Evolutionary conservation across 2,888 invertebrate genomes (phyloP), one percentile per base, ranked within the genome.

Genomic region (Saturnia pavonia): DNA sequence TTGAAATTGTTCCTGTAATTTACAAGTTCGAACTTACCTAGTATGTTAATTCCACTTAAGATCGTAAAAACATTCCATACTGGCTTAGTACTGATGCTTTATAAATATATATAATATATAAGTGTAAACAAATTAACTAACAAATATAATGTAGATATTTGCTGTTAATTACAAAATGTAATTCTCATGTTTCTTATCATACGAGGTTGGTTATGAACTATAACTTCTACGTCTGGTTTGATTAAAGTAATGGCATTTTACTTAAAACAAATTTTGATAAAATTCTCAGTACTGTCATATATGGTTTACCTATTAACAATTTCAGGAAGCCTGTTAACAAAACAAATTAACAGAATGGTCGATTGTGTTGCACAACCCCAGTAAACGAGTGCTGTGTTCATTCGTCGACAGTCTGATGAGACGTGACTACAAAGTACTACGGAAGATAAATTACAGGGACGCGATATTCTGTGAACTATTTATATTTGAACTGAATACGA

Each of bases 401-500:
- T 65, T 65, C 40, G 16, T 65, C 40, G 40, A 65, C 9, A n/a
- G 19, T 65, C 1, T n/a, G 65, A 40, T 40, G 65, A 65, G 65
- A 40, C 65, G 40, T 65, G 65, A 65, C 57, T 60, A 60, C 65
- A 65, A 65, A 65, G 40, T n/a, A 65, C 65, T n/a, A 40, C 6
- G 57, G 40, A 65, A 65, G 40, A 65, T 40, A 65, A 63, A 63
- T 34, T 40, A 65, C 65, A 40, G 65, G 65, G 65, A 65, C 65
- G 65, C n/a, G n/a, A n/a, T 65, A 65, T 40, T 65, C 40, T 65
- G 40, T 65, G 40, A 65, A 40, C 40, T 40, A 40, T 65, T 65
- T 65, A 65, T 65, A 65, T 65, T 40, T 65, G 65, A 65, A 65
- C 65, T n/a, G 65, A 65, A 40, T 65, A 65, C 65, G 40, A 65